Percentiles rank a stretch among this genome's conserved stretches.
These are phyloP conservation scores for Stenopsyche tienmushanensis DNA, from an alignment of 1,140 invertebrate genomes.

Conservation along the genomic window DNA sequence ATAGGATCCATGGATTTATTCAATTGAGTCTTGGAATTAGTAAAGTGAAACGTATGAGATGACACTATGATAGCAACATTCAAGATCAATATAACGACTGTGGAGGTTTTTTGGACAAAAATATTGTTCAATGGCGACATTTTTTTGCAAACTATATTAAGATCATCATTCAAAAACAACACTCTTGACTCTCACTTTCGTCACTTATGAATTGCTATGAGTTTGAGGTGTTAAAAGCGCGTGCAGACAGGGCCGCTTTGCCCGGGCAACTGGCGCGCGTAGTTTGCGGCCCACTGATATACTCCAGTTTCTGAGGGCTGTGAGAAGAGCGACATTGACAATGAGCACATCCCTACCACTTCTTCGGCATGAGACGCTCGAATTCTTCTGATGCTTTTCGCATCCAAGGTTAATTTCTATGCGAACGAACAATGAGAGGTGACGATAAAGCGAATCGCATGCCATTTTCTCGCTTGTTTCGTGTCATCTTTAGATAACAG, in stretches of 20 bases:
- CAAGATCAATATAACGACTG: not conserved
- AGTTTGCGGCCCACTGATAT: constrained; percentile 36
- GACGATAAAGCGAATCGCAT: not conserved
- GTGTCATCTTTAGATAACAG: not conserved
- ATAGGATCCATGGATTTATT: constrained; percentile 28
- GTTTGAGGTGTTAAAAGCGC: not conserved
- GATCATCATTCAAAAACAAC: too few species aligned
- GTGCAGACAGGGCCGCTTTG: constrained; percentile 8
- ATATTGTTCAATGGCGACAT: too few species aligned
- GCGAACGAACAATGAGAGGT: not conserved
- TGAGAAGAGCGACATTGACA: constrained; percentile 36
- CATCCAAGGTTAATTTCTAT: constrained; percentile 19
- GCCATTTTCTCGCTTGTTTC: not conserved
- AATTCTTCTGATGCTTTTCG: not conserved
- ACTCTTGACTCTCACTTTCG: constrained; percentile 11
- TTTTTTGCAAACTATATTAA: not conserved
- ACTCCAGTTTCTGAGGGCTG: constrained; percentile 38
- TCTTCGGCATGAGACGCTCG: not conserved
- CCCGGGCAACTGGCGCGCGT: constrained; percentile 25
- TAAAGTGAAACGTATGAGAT: constrained; percentile 38
- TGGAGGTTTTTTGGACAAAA: too few species aligned
- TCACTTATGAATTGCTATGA: not conserved
- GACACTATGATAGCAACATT: not conserved
- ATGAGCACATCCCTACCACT: constrained; percentile 33
- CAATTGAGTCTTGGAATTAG: constrained; percentile 34